A percentile compares a stretch with the other conserved stretches of the same genome.
These are phyloP conservation scores for Thumatha senex DNA, from an alignment of 2,888 invertebrate genomes.

Conservation along the genomic window DNA sequence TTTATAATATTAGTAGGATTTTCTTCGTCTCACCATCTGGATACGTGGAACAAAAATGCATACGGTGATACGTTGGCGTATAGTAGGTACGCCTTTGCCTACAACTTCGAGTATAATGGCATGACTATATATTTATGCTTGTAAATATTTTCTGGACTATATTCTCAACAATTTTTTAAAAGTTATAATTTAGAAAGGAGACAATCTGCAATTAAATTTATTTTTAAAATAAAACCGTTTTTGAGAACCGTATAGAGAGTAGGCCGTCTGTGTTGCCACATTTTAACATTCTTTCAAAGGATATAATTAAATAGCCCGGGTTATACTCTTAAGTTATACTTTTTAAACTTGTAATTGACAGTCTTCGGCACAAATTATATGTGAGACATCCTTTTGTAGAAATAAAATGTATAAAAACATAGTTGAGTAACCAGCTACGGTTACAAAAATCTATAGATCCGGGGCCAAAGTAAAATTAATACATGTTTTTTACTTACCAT, in stretches of 20 bases:
- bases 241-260: conserved; percentile 18
- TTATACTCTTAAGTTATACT: conserved; percentile 55
- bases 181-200: conserved; percentile 8
- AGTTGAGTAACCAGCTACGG: not conserved
- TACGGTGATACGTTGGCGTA: too few relatives aligned
- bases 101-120: too few relatives aligned
- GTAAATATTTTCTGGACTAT: too few relatives aligned
- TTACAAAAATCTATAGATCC: not conserved
- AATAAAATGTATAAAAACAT: conserved; percentile 9
- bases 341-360: conserved; percentile 61
- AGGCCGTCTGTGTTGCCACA: conserved; percentile 38
- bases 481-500: too few relatives aligned
- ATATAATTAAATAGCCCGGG: conserved; percentile 54
- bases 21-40: too few relatives aligned
- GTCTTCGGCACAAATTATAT: conserved; percentile 55
- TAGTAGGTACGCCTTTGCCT: too few relatives aligned
- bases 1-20: too few relatives aligned
- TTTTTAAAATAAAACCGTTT: conserved; percentile 43
- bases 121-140: too few relatives aligned
- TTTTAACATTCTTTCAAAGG: conserved; percentile 56
- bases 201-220: conserved; percentile 35
- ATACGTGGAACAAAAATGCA: too few relatives aligned
- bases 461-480: too few relatives aligned
- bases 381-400: conserved; percentile 49
- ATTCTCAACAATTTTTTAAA: too few relatives aligned